Evolutionary conservation across 1,140 invertebrate species (phyloP), one percentile per base, ranked within the genome.

Genomic region (Ceratoteleas bidentatus): DNA sequence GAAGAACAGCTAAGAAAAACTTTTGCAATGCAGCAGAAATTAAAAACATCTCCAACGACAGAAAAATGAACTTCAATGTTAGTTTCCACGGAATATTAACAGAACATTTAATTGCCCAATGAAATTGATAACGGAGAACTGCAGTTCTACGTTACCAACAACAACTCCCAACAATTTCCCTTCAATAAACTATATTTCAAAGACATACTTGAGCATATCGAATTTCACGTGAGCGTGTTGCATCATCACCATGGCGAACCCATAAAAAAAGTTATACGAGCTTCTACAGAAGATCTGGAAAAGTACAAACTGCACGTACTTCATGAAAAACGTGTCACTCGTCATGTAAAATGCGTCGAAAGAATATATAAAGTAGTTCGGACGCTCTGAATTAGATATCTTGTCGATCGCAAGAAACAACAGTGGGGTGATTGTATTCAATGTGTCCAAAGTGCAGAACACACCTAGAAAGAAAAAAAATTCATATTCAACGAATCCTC

Each of bases 181-280:
- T 2, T 4, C 1, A 24, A 43, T 43, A 43, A 43, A n/a, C 40
- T 2, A 43, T 43, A 6, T 43, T 10, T n/a, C 9, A 1, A 43
- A 43, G n/a, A 43, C 40, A 10, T 43, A 43, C 40, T n/a, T 43
- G n/a, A 43, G 9, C 40, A 43, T 43, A n/a, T 43, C n/a, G n/a
- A 43, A 43, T 43, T 43, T 43, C n/a, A n/a, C 40, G n/a, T 43
- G 40, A 1, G n/a, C n/a, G n/a, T 43, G 40, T 43, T 43, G 40
- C n/a, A 43, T 10, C 40, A 43, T 10, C 8, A 43, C 40, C n/a
- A 43, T 9, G 9, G 40, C 40, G n/a, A n/a, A 1, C n/a, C 9
- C n/a, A n/a, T 3, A 43, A n/a, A 43, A 43, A 43, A 43, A 43
- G n/a, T 43, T 43, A 43, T 43, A 43, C 40, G n/a, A 2, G n/a